Conservation (phyloP, 2,797 vertebrate genomes). For the Carapus acus region DNA sequence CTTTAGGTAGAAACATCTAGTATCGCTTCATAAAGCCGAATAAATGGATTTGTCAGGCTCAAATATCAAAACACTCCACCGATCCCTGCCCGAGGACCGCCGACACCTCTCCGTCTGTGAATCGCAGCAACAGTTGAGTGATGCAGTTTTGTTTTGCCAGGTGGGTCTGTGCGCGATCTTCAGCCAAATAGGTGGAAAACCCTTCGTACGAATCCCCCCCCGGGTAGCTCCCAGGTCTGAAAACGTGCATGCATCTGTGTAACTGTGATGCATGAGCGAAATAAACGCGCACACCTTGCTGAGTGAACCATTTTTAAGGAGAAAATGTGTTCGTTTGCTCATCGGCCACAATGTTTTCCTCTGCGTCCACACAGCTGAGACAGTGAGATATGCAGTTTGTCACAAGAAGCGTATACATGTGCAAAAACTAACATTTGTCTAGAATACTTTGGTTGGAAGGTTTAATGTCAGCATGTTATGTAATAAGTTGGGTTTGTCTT, state of each 20-base stretch:
- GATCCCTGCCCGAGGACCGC: not conserved
- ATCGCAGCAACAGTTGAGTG: not conserved
- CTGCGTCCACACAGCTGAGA: too few species aligned
- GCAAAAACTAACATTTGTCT: not conserved
- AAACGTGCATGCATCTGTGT: not conserved
- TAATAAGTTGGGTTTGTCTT: conserved; percentile 8
- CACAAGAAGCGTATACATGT: not conserved
- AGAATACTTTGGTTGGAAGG: not conserved
- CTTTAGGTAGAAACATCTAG: not conserved
- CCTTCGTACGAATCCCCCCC: not conserved
- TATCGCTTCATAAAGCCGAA: not conserved
- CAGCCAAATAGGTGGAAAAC: not conserved
- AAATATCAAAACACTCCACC: not conserved
- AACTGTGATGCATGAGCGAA: not conserved
- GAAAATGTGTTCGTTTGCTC: too few species aligned
- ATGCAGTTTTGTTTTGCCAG: conserved; percentile 1
- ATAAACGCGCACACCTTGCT: not conserved
- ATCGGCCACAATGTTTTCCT: too few species aligned
- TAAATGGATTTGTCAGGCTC: not conserved
- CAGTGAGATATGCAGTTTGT: too few species aligned
- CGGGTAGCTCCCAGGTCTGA: conserved; percentile 6
- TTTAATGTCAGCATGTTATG: conserved; percentile 1
- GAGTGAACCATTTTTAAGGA: too few species aligned
- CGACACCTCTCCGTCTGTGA: not conserved
- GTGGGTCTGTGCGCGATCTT: not conserved